Conservation (phyloP, 1,140 invertebrate species). For the Lepidostoma basale region DNA sequence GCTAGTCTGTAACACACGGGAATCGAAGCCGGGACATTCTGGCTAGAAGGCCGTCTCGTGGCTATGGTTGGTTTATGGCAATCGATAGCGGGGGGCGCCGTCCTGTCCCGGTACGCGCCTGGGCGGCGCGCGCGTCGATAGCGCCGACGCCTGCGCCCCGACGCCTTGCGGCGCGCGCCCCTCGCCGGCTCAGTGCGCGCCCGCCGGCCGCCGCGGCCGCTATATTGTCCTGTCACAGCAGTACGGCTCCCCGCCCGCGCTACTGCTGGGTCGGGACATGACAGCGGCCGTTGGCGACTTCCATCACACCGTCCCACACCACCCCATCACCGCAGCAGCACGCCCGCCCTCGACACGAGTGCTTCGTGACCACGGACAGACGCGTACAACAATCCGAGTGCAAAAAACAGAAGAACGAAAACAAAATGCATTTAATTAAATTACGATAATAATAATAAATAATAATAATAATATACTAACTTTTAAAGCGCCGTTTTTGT, state of each 20-base stretch:
- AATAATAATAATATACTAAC: too few relatives aligned
- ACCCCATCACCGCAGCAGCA: neutral
- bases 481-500: too few relatives aligned
- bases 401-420: too few relatives aligned
- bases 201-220: slow-evolving; percentile 59
- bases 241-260: slow-evolving; percentile 68
- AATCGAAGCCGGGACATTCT: too few relatives aligned
- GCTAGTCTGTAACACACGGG: too few relatives aligned
- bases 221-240: slow-evolving; percentile 96
- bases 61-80: too few relatives aligned
- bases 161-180: slow-evolving; percentile 23
- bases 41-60: too few relatives aligned
- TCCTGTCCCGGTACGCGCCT: neutral
- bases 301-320: neutral
- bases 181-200: slow-evolving; percentile 47
- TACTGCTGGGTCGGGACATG: slow-evolving; percentile 91
- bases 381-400: neutral
- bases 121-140: neutral
- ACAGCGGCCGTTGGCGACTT: slow-evolving; percentile 61
- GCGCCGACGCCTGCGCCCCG: neutral
- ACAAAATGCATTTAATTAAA: too few relatives aligned
- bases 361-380: neutral
- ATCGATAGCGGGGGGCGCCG: too few relatives aligned
- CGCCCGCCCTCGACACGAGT: neutral
- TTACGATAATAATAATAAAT: too few relatives aligned